Conservation (phyloP, 2,888 invertebrate species). For the Bombylius major region DNA sequence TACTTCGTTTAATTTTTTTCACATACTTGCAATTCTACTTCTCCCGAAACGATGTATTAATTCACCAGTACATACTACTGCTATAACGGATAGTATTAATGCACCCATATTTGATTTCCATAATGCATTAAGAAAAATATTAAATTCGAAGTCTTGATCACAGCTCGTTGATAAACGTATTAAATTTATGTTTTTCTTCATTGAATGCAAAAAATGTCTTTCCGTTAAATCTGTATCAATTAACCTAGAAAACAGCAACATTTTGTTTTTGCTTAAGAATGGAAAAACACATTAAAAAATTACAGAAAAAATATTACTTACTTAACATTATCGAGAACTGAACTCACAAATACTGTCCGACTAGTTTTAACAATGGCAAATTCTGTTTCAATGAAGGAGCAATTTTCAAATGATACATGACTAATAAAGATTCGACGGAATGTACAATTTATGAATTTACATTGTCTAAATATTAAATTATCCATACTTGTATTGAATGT, state of each 20-base stretch:
- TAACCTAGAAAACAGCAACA: constrained; percentile 33
- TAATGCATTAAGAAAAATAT: constrained; percentile 15
- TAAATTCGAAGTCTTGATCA: constrained; percentile 30
- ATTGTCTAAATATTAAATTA: constrained; percentile 48
- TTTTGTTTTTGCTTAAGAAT: background rate
- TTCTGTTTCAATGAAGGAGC: constrained; percentile 53
- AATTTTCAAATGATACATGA: constrained; percentile 58
- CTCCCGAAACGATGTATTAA: constrained; percentile 15
- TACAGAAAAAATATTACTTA: constrained; percentile 24
- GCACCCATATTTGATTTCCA: constrained; percentile 17
- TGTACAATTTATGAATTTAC: constrained; percentile 48
- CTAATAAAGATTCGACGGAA: constrained; percentile 56
- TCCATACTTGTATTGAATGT: constrained; percentile 50
- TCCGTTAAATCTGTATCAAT: constrained; percentile 45
- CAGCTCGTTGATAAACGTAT: constrained; percentile 34
- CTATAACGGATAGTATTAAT: constrained; percentile 13
- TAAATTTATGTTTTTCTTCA: constrained; percentile 41
- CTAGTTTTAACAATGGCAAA: constrained; percentile 61
- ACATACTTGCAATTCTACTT: constrained; percentile 17
- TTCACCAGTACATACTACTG: constrained; percentile 14
- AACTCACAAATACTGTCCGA: constrained; percentile 50
- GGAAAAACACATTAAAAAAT: constrained; percentile 14
- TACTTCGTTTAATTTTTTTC: background rate
- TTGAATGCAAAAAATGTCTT: constrained; percentile 43
- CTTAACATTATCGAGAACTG: constrained; percentile 50